phyloP scores from a whole-genome alignment of 2,888 invertebrate genomes.

The Acholoe squamosa region DNA sequence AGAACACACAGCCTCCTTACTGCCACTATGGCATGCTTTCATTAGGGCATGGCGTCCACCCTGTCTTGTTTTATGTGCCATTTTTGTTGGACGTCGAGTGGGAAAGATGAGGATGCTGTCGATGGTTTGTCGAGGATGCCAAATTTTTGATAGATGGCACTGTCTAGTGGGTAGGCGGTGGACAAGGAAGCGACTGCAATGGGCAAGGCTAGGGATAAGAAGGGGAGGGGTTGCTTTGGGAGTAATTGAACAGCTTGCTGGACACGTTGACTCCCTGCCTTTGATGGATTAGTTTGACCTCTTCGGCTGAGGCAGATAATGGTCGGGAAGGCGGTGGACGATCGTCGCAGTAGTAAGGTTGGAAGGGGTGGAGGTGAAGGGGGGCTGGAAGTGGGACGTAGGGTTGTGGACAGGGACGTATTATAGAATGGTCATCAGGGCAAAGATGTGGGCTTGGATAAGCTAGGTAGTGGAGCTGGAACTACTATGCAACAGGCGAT shows the following conservation, averaged over 20 bases:
- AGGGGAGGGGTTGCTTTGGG: background rate
- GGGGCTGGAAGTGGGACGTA: background rate
- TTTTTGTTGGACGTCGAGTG: too few species aligned
- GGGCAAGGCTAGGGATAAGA: background rate
- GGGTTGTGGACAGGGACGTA: background rate
- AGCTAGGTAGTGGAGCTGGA: too few species aligned
- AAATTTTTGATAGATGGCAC: background rate
- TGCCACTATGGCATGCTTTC: too few species aligned
- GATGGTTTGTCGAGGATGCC: background rate
- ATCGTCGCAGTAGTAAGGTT: background rate
- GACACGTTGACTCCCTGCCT: background rate
- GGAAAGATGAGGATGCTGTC: background rate
- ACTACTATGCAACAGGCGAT: too few species aligned
- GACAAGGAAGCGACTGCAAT: background rate
- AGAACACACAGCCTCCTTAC: too few species aligned
- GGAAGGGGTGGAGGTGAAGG: background rate
- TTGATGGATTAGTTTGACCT: slow-evolving; percentile 42
- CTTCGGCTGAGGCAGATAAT: background rate
- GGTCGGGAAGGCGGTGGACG: background rate
- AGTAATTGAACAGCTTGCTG: slow-evolving; percentile 46
- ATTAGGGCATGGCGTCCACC: too few species aligned
- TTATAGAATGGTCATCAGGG: background rate
- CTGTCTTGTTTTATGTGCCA: too few species aligned
- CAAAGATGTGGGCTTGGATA: background rate
- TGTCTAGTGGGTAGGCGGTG: background rate